phyloP scores from a whole-genome alignment of 2,797 vertebrate genomes.

The Dendrocincla tyrannina region DNA sequence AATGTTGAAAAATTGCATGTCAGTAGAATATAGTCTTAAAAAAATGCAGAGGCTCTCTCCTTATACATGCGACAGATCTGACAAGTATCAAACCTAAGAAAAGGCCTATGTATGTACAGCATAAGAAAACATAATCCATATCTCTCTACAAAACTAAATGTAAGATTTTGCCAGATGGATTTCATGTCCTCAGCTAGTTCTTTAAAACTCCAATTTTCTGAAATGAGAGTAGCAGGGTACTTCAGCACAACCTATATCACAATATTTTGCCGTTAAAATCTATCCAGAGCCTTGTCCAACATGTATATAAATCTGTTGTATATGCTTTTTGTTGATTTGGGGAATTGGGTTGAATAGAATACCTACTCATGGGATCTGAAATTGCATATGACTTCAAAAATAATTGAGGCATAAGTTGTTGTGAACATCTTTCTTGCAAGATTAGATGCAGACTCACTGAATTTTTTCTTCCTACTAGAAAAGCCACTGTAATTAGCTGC shows the following conservation, averaged over 20 bases:
- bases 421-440: background rate
- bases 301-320: background rate
- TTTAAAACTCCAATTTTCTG: background rate
- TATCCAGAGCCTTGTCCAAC: background rate
- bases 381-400: background rate
- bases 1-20: background rate
- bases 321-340: background rate
- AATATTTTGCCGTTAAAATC: background rate
- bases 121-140: background rate
- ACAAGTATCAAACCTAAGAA: background rate
- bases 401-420: background rate
- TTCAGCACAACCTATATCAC: background rate
- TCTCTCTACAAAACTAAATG: background rate
- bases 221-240: background rate
- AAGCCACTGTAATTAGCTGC: background rate
- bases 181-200: background rate
- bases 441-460: background rate
- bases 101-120: background rate
- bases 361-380: background rate
- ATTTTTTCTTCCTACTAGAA: background rate
- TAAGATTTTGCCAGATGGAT: background rate
- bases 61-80: background rate
- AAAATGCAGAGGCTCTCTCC: background rate
- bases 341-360: background rate
- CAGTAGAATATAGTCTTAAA: background rate